Base-by-base conservation (phyloP, 2,888 invertebrate genomes). In the Acronicta leporina region DNA sequence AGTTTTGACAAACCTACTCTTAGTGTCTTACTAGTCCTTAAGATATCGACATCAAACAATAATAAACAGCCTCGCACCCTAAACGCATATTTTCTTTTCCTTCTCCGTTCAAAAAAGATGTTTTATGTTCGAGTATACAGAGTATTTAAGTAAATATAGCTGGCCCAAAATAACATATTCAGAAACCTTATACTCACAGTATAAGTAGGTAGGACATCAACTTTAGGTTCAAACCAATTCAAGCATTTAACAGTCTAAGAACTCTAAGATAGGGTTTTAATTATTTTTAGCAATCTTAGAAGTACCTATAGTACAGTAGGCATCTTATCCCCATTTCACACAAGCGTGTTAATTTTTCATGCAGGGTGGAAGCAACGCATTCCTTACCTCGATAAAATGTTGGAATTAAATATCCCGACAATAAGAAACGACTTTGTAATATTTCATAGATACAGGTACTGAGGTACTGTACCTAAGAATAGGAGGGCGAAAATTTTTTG, bases 341-440 rank as follows among this genome's bases (percentile, higher is more conserved):
- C 35, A 45, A 46, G 54, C 55, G 55, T 56, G 40, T 59, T 66
- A 68, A 71, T 64, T 53, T 64, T 75, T 64, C 52, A 75, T 71
- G 68, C 46, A 41, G 57, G 66, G 61, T 57, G 64, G 67, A 15
- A 55, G n/a, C 38, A 45, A 41, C 11, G 42, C 48, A 59, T 46
- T 38, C n/a, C n/a, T 42, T 50, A 53, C 58, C 33, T 54, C 62
- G 45, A 60, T 64, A 68, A 68, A 46, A 63, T 44, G 42, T 40
- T 35, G 47, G 55, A 45, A 57, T 64, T 61, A 52, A 61, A 59
- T 41, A 68, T 47, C 44, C 47, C 41, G 11, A 50, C 47, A 44
- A 33, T 30, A n/a, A 44, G 41, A 63, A 25, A 38, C 33, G 33
- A 15, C 38, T 43, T 16, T 47, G 20, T 38, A 38, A 51, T 14